Percentiles rank a stretch among this genome's conserved stretches.
Conservation (phyloP, 2,888 invertebrate species). For the Himalopsyche kuldschensis region DNA sequence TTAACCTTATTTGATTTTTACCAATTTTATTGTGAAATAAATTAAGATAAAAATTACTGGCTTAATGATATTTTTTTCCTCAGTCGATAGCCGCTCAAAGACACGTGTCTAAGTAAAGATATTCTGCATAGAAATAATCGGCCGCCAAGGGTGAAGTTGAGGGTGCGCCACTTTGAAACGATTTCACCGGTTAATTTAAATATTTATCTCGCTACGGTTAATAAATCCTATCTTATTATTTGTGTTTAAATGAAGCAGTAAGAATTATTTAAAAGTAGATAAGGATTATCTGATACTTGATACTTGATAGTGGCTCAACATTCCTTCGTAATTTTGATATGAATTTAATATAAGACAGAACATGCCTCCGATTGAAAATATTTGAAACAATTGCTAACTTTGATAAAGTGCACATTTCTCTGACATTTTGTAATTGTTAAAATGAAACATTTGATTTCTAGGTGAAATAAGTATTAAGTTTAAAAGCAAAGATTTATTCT, state of each 20-base stretch:
- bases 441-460: not conserved
- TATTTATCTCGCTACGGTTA: not conserved
- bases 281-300: not conserved
- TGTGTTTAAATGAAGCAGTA: not conserved
- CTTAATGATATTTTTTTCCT: too few species aligned
- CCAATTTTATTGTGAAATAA: too few species aligned
- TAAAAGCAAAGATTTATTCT: conserved; percentile 3
- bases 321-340: not conserved
- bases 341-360: not conserved
- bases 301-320: not conserved
- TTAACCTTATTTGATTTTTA: too few species aligned
- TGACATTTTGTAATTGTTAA: not conserved
- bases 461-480: not conserved
- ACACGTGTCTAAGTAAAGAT: too few species aligned
- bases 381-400: not conserved
- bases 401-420: not conserved
- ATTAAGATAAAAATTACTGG: too few species aligned
- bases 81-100: too few species aligned
- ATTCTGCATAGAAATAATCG: too few species aligned
- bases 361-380: not conserved
- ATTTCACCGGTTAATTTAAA: not conserved
- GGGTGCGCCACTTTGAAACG: not conserved
- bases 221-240: not conserved
- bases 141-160: not conserved
- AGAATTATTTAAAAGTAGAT: not conserved